Conservation (phyloP, 2,797 vertebrate genomes). For the Bovichtus variegatus region DNA sequence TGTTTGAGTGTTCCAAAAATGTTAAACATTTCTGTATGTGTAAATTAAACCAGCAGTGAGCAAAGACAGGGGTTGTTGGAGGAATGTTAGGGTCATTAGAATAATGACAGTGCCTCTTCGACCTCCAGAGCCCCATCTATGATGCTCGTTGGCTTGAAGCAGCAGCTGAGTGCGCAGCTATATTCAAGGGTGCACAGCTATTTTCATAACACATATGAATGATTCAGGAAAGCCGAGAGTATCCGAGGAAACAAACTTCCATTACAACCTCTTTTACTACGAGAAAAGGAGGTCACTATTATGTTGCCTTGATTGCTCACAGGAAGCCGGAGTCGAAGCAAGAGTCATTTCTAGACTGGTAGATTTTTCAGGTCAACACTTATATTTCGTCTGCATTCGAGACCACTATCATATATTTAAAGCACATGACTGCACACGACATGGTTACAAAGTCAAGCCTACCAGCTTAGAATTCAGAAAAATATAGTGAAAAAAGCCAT, state of each 20-base stretch:
- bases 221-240: conserved; percentile 66
- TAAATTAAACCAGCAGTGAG: conserved; percentile 31
- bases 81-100: conserved; percentile 61
- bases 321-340: conserved; percentile 21
- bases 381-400: conserved; percentile 22
- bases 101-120: conserved; percentile 49
- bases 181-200: conserved; percentile 37
- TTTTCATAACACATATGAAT: conserved; percentile 74
- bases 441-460: background rate
- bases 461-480: conserved; percentile 2
- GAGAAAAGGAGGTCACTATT: conserved; percentile 70
- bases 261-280: conserved; percentile 48
- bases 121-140: conserved; percentile 40
- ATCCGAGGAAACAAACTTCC: conserved; percentile 38
- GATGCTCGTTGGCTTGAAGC: conserved; percentile 42
- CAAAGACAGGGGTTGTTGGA: conserved; percentile 25
- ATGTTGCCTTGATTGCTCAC: conserved; percentile 42
- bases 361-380: conserved; percentile 48
- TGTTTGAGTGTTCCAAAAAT: background rate
- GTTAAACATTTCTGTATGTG: conserved; percentile 9
- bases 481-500: background rate
- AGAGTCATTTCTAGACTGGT: conserved; percentile 14
- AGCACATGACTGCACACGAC: conserved; percentile 3
- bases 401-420: conserved; percentile 10
- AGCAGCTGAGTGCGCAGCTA: conserved; percentile 28